Evolutionary conservation across 1,140 invertebrate species (phyloP), one percentile per base, ranked within the genome.

Genomic region (Lamellibrachia luymesi): DNA sequence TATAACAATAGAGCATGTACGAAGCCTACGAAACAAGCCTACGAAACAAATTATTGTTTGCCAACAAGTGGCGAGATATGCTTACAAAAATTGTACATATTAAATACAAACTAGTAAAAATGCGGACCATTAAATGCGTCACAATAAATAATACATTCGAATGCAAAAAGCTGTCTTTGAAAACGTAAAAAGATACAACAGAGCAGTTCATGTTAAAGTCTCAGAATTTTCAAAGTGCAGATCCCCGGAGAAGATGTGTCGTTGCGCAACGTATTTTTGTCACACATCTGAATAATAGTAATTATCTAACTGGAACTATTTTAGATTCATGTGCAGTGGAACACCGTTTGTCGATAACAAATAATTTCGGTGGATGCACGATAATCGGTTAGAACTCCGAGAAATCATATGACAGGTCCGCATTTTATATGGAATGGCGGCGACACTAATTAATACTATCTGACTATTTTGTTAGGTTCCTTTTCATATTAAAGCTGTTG

Each of bases 61-160:
- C 25, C 13, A 80, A 80, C 64, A 80, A 0, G 64, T 80, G 5
- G 25, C 17, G 25, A 17, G 25, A 4, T 2, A 80, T 80, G 25
- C 13, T 22, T 80, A 80, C 64, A 80, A 8, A 80, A 0, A 80
- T 80, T 22, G 64, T 80, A 80, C 6, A 80, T 80, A 80, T 13
- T 80, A 80, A 80, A 80, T 80, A 80, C 64, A 10, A 80, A 80
- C 64, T 80, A 80, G 64, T 80, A 80, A 80, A 80, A 80, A 80
- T 80, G 64, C 64, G 64, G 64, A 80, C 5, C 64, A 80, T 10
- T 80, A 80, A 80, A 80, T 80, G 64, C 64, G 64, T 80, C 64
- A 80, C 64, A 80, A 80, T 80, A 80, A 80, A 80, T 80, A 80
- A 80, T 80, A 80, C 25, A 4, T 80, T 80, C 64, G 64, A 80